Evolutionary conservation across 2,113 vertebrate species (phyloP), one percentile per base, ranked within the genome.

Genomic region (Microcebus ravelobensis): DNA sequence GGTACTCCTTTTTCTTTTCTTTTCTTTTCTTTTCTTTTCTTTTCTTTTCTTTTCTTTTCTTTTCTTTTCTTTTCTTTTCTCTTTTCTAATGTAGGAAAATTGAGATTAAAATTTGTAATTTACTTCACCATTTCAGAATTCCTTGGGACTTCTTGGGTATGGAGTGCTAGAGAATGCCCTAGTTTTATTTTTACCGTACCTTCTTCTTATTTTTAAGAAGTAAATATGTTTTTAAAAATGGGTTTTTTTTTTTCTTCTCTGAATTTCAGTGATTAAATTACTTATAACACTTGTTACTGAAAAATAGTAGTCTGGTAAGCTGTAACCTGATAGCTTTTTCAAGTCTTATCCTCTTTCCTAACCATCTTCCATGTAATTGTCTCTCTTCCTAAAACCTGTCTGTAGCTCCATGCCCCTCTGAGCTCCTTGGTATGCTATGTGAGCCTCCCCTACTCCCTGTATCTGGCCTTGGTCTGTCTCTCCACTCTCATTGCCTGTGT

Each of bases 181-280:
- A n/a, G 15, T 76, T 84, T 90, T 65, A 11, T 31, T 93, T 87
- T 70, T 52, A 45, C 45, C 1, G 1, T 86, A 31, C 71, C 65
- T 93, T 29, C 65, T 93, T 29, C 65, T 91, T 84, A 52, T 57
- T 86, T 91, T 89, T 12, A 89, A 90, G 42, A 90, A 85, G 6
- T 76, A 86, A 94, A 65, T 93, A 11, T 57, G 34, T 65, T 87
- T 86, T 90, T 13, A 18, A 73, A 82, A 90, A 55, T 61, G 74
- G 42, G 6, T 7, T 65, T 92, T 67, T 34, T 86, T 59, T 88
- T 61, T 74, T 25, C 11, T 84, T 34, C 48, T 85, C 55, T 82
- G 67, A 71, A 82, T 77, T 82, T 89, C 21, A 82, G 34, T 79
- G 65, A 85, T 14, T 61, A 29, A 15, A 21, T 93, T 59, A 42